Evolutionary conservation across 1,140 invertebrate species (phyloP), one percentile per base, ranked within the genome.

Genomic region (Caligus rogercresseyi): DNA sequence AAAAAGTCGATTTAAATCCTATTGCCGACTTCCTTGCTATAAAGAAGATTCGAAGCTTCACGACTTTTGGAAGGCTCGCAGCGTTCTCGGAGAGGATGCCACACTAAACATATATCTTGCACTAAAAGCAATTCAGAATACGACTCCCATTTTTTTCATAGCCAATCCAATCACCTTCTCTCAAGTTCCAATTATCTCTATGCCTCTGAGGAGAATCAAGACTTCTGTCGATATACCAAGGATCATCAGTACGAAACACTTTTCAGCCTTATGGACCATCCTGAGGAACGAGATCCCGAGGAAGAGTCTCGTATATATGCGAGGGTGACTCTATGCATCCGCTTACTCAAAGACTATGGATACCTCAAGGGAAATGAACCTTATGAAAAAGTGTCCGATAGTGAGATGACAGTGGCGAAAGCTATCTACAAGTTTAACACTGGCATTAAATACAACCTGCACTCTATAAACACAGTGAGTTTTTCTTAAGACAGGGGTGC

Each of bases 361-460:
- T 43, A 43, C n/a, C n/a, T 43, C 7, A 43, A 43, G n/a, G 25
- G 7, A 57, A 57, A 16, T 23, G 21, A 2, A 20, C 21, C 23
- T 16, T 24, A 2, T 23, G 7, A 43, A 11, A 43, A 43, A 43
- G n/a, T 43, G 7, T 43, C 31, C 31, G n/a, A 43, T 43, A 7
- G n/a, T 11, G 31, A 43, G 31, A 11, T 43, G 21, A n/a, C 31
- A 7, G 31, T 43, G n/a, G 31, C 31, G n/a, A 7, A n/a, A 43
- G 31, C 31, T 60, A 18, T 60, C 1, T 60, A 25, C 21, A 21
- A 60, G 3, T 25, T 60, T 25, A 21, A 60, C 21, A 26, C 24
- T 43, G 57, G 57, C 1, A 24, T 60, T 18, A 21, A 60, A 21
- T 60, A 60, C 25, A 60, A 60, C 21, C 21, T 60, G 2, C 57